A percentile compares a stretch with the other conserved stretches of the same genome.
Conservation (phyloP, 1,140 invertebrate genomes). For the Danaus melanippus region DNA sequence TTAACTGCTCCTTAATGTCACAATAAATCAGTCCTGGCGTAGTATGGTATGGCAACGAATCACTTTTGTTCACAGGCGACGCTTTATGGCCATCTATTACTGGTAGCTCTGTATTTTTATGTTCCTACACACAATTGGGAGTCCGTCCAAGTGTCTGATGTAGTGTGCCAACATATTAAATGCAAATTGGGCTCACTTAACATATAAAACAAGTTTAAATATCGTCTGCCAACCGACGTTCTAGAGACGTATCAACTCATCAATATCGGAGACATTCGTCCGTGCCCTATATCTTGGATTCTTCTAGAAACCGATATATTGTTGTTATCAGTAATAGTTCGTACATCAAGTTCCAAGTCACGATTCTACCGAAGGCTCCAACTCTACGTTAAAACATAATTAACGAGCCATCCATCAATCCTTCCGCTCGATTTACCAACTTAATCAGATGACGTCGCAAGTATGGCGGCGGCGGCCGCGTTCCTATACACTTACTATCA, state of each 20-base stretch:
- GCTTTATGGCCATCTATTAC: slow-evolving; percentile 12
- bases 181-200: slow-evolving; percentile 14
- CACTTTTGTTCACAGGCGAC: slow-evolving; percentile 3
- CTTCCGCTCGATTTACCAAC: slow-evolving; percentile 41
- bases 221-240: neutral
- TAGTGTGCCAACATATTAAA: slow-evolving; percentile 17
- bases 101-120: slow-evolving; percentile 14
- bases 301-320: no score
- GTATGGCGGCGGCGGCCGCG: slow-evolving; percentile 14
- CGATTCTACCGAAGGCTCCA: slow-evolving; percentile 11
- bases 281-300: no score
- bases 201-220: slow-evolving; percentile 17
- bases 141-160: slow-evolving; percentile 13
- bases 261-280: no score
- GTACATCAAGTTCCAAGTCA: slow-evolving; percentile 19
- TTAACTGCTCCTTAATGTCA: no score
- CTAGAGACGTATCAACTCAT: no score
- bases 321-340: slow-evolving; percentile 4
- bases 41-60: neutral
- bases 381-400: slow-evolving; percentile 32
- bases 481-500: slow-evolving; percentile 8
- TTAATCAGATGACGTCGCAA: slow-evolving; percentile 38
- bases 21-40: no score
- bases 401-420: slow-evolving; percentile 38
- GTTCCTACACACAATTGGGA: slow-evolving; percentile 11